These are phyloP conservation scores for Zaprionus inermis DNA, from an alignment of 1,140 invertebrate species.

Conservation along the genomic window DNA sequence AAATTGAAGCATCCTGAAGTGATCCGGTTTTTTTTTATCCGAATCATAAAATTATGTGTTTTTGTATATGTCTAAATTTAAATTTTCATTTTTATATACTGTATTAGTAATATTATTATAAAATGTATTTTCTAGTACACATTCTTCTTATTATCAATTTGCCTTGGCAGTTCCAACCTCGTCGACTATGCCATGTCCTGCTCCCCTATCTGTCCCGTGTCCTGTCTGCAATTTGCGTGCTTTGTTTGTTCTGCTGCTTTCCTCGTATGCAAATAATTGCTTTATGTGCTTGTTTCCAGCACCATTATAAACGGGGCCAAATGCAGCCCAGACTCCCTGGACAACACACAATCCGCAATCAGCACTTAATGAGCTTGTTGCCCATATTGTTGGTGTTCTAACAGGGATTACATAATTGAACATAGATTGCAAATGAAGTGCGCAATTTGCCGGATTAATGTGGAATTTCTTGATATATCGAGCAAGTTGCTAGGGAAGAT, in stretches of 20 bases:
- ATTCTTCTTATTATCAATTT: no score
- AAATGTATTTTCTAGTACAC: no score
- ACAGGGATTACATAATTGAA: constrained; percentile 61
- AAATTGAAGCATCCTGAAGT: no score
- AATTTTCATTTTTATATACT: no score
- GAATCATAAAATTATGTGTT: no score
- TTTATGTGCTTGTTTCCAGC: constrained; percentile 67
- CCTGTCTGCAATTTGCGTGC: constrained; percentile 66
- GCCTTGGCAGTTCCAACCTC: neutral
- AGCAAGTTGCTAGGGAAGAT: neutral
- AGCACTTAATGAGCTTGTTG: constrained; percentile 67
- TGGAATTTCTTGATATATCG: neutral
- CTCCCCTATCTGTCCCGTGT: neutral
- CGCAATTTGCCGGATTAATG: constrained; percentile 18
- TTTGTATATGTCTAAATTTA: no score
- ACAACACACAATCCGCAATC: constrained; percentile 47
- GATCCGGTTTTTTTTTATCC: no score
- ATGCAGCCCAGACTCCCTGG: constrained; percentile 28
- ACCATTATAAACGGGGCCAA: constrained; percentile 48
- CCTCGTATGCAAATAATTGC: constrained; percentile 78
- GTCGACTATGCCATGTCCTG: constrained; percentile 1
- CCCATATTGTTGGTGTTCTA: constrained; percentile 20
- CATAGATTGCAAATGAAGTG: constrained; percentile 46
- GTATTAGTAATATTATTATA: no score
- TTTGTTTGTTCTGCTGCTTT: constrained; percentile 53